These are phyloP conservation scores for Apoda limacodes DNA, from an alignment of 2,888 invertebrate genomes.

Conservation along the genomic window DNA sequence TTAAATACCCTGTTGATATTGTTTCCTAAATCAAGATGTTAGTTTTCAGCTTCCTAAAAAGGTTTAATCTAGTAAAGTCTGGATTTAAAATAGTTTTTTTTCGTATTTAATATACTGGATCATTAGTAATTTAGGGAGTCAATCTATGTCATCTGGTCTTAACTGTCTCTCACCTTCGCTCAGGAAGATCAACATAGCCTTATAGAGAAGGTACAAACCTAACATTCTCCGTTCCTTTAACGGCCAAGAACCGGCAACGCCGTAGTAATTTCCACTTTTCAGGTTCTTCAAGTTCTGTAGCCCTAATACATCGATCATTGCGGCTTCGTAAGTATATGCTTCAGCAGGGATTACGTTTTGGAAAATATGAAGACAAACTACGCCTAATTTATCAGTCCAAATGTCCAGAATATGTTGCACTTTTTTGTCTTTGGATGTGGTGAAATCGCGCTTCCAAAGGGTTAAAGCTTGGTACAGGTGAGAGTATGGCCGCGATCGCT, in stretches of 20 bases:
- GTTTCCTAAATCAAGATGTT: too few relatives aligned
- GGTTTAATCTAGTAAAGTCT: too few relatives aligned
- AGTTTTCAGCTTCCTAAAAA: too few relatives aligned
- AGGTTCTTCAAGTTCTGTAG: constrained; percentile 81
- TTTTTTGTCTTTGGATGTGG: constrained; percentile 67
- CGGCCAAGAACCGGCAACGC: constrained; percentile 80
- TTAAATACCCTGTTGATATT: too few relatives aligned
- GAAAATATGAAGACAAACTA: constrained; percentile 91
- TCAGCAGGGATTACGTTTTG: constrained; percentile 92
- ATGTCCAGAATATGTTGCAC: constrained; percentile 86
- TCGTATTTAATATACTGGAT: constrained; percentile 6
- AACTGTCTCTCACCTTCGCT: constrained; percentile 92
- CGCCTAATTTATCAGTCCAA: constrained; percentile 86
- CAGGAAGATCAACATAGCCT: constrained; percentile 85
- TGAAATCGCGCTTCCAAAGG: constrained; percentile 66
- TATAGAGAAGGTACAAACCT: constrained; percentile 83
- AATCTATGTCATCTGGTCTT: constrained; percentile 77
- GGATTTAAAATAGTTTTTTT: constrained; percentile 10
- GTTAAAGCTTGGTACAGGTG: constrained; percentile 92
- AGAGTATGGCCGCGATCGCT: constrained; percentile 86
- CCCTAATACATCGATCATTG: constrained; percentile 92
- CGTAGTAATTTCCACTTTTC: constrained; percentile 87
- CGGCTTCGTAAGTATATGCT: constrained; percentile 93
- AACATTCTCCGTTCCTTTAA: constrained; percentile 76
- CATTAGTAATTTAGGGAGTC: constrained; percentile 19